phyloP scores from a whole-genome alignment of 2,797 vertebrate species.

The Harpagifer antarcticus region DNA sequence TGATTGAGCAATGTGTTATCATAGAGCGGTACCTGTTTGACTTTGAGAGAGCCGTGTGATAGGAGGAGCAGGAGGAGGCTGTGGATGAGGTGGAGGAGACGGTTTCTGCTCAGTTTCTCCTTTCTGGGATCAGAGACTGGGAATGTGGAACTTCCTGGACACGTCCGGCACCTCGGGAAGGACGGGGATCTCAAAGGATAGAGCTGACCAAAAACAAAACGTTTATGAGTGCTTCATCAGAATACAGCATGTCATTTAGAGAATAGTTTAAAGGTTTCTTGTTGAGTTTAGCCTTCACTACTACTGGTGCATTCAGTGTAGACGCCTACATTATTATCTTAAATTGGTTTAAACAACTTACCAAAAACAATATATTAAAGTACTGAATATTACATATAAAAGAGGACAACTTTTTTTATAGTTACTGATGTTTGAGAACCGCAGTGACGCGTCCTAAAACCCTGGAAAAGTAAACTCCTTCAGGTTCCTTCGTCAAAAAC shows the following conservation, averaged over 20 bases:
- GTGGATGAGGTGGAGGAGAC: constrained; percentile 66
- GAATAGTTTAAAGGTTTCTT: background rate
- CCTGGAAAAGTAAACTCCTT: too few relatives aligned
- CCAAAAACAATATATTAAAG: too few relatives aligned
- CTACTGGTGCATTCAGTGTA: too few relatives aligned
- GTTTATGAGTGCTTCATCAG: background rate
- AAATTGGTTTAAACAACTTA: too few relatives aligned
- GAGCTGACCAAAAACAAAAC: constrained; percentile 59
- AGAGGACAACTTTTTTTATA: too few relatives aligned
- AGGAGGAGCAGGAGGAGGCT: constrained; percentile 59
- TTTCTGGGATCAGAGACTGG: constrained; percentile 43
- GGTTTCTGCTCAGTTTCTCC: constrained; percentile 49
- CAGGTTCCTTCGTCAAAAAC: too few relatives aligned
- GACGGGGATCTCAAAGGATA: constrained; percentile 81
- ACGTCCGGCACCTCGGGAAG: constrained; percentile 45
- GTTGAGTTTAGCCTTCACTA: too few relatives aligned
- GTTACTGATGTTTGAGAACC: too few relatives aligned
- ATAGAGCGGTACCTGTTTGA: constrained; percentile 74
- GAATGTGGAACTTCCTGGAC: constrained; percentile 10
- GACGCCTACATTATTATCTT: too few relatives aligned
- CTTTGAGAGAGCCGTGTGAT: constrained; percentile 68
- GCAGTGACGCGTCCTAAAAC: too few relatives aligned
- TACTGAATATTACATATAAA: too few relatives aligned
- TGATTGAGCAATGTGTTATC: background rate
- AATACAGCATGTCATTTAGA: background rate